A percentile compares a stretch with the other conserved stretches of the same genome.
Evolutionary conservation across 2,113 vertebrate genomes (phyloP).

Genomic region (Mastomys natalensis): DNA sequence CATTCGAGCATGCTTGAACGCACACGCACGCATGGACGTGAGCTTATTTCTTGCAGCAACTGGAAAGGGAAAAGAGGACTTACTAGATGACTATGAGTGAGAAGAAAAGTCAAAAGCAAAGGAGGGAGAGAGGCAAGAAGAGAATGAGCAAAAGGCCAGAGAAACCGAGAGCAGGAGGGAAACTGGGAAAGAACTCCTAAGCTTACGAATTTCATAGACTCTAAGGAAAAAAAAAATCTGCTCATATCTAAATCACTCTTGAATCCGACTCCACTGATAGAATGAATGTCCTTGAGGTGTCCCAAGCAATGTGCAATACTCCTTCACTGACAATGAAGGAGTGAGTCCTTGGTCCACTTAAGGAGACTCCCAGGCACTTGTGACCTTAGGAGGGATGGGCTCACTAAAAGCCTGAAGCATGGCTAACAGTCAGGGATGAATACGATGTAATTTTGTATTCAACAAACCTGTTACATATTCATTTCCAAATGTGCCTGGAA

Average conservation of each 20-base stretch:
- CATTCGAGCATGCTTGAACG: fast-evolving
- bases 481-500: slow-evolving; percentile 79
- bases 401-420: slow-evolving; percentile 62
- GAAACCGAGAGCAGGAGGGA: neutral
- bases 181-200: neutral
- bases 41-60: neutral
- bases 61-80: neutral
- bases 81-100: slow-evolving; percentile 1
- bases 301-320: neutral
- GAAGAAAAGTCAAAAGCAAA: slow-evolving; percentile 22
- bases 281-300: slow-evolving; percentile 40
- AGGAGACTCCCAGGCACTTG: slow-evolving; percentile 35
- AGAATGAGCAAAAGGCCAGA: neutral
- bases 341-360: slow-evolving; percentile 45
- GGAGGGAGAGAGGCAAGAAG: neutral
- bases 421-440: slow-evolving; percentile 71
- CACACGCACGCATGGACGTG: fast-evolving
- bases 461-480: slow-evolving; percentile 76
- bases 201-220: neutral
- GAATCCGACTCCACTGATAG: slow-evolving; percentile 28
- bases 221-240: slow-evolving; percentile 19
- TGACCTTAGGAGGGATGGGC: slow-evolving; percentile 60
- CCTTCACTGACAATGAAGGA: slow-evolving; percentile 30
- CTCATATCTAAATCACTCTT: slow-evolving; percentile 49
- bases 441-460: slow-evolving; percentile 71